Evolutionary conservation across 2,113 vertebrate species (phyloP).

Genomic region (Columbina picui): DNA sequence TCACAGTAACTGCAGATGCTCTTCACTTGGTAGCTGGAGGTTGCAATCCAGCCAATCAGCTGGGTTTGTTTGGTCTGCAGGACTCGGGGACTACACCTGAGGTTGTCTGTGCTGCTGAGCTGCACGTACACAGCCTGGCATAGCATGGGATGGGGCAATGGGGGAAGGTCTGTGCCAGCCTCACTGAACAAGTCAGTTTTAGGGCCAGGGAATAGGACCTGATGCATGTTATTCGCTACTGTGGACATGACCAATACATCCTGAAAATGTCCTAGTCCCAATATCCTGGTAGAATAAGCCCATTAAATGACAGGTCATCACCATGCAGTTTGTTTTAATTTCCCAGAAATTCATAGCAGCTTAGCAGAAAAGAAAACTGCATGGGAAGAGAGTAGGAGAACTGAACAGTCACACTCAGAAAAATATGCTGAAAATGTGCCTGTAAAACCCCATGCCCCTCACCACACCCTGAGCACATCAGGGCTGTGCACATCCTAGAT

Average conservation of each 20-base stretch:
- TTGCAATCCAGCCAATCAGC: neutral
- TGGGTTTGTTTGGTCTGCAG: neutral
- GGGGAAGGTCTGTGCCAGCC: neutral
- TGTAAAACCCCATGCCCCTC: neutral
- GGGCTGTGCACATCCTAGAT: neutral
- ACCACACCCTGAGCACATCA: neutral
- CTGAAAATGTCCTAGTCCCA: neutral
- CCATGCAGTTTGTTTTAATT: neutral
- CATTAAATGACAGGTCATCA: neutral
- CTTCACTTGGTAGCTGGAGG: neutral
- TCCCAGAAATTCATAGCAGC: neutral
- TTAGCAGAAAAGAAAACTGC: neutral
- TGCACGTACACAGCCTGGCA: neutral
- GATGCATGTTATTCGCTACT: neutral
- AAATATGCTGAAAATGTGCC: neutral
- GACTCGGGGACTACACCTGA: neutral
- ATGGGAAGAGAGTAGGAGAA: neutral
- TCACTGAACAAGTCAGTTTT: neutral
- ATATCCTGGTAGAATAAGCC: neutral
- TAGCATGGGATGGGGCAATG: neutral
- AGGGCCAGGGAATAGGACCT: neutral
- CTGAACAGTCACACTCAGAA: neutral
- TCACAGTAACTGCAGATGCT: neutral
- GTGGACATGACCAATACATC: neutral
- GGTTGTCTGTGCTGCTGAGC: neutral